A percentile compares a stretch with the other conserved stretches of the same genome.
Evolutionary conservation across 2,113 vertebrate genomes (phyloP).

Genomic region (Corythornis cristatus): DNA sequence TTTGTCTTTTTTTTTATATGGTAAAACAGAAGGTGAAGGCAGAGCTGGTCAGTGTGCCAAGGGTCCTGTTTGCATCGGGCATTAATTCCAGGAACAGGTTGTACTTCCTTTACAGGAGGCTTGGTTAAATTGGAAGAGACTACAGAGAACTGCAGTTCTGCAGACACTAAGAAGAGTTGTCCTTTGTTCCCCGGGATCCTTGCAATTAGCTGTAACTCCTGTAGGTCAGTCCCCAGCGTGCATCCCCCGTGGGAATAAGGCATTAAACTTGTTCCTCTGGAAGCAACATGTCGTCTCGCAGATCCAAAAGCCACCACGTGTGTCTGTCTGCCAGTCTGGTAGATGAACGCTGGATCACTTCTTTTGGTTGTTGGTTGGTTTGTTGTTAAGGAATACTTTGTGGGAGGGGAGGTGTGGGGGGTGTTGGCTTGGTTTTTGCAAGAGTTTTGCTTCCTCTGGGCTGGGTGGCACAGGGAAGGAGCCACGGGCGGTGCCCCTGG

Average conservation of each 20-base stretch:
- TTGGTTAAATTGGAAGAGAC: slow-evolving; percentile 51
- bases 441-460: neutral
- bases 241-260: slow-evolving; percentile 25
- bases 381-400: neutral
- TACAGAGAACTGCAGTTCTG: neutral
- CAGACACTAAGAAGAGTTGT: neutral
- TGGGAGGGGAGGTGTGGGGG: neutral
- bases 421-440: neutral
- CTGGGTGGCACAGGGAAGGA: neutral
- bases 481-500: neutral
- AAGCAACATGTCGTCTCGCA: neutral
- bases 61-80: neutral
- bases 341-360: slow-evolving; percentile 13
- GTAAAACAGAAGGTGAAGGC: slow-evolving; percentile 55
- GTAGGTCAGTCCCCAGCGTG: neutral
- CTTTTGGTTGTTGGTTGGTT: neutral
- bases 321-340: neutral
- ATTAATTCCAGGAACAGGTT: slow-evolving; percentile 9
- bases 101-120: neutral
- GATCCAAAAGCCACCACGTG: neutral
- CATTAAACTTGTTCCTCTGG: slow-evolving; percentile 32
- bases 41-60: slow-evolving; percentile 26
- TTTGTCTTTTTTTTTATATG: slow-evolving; percentile 34
- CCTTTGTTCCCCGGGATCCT: neutral
- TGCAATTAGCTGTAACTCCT: slow-evolving; percentile 26